Base-by-base conservation (phyloP, 2,888 invertebrate genomes). In the Sylvicola cinctus region DNA sequence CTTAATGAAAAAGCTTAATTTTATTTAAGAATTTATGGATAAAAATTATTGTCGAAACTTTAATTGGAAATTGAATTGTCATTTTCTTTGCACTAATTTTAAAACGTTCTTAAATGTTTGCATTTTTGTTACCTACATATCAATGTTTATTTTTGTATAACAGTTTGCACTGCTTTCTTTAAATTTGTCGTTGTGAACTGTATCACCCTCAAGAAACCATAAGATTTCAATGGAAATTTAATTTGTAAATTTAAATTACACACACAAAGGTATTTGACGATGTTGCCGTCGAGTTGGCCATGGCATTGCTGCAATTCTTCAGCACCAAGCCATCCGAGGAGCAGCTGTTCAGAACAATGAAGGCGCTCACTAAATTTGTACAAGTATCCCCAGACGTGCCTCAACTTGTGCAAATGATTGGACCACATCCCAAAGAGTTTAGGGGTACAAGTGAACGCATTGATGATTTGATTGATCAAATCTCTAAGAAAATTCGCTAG, bases 261-360 rank as follows among this genome's bases (percentile, higher is more conserved):
- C n/a, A n/a, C n/a, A n/a, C n/a, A n/a, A n/a, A n/a, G 88, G 85
- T 88, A 37, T 90, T 90, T 59, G 90, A 90, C 57, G 90, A 90
- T 57, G 77, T 88, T 36, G 85, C 87, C 38, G 83, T 87, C 37
- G 90, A 90, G 60, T 60, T 90, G 51, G 74, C 83, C 31, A 84
- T 90, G 81, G 88, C 88, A 34, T 63, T 87, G 48, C 68, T 90
- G 42, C 88, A 90, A 63, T 85, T 75, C 61, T 75, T 88, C 63
- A 77, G 75, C 50, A 68, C 69, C 36, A 77, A 72, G 50, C 81
- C 84, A 17, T 59, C 60, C 23, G 88, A 88, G 61, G 81, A 84
- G 51, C 72, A 77, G 44, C 65, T 80, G 46, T 81, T 65, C 63
- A 71, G 84, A 41, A 74, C 77, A 40, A 66, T 83, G 61, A 76